Evolutionary conservation across 2,113 vertebrate species (phyloP), one percentile per base, ranked within the genome.

Genomic region (Anarhynchus alexandrinus): DNA sequence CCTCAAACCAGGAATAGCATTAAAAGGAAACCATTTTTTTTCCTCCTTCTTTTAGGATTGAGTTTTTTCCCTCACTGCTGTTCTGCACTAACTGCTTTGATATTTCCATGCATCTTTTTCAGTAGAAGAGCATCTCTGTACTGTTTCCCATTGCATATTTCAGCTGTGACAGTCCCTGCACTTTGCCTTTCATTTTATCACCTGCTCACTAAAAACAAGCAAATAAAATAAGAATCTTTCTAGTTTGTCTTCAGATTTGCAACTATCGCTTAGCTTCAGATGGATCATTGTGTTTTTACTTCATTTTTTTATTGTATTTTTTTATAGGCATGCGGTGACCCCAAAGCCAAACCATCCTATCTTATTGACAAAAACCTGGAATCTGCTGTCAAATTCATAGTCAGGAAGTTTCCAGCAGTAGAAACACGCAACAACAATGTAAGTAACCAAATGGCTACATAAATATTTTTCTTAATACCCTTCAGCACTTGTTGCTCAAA

Each of bases 341-440:
- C 99, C 91, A 99, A 99, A 98, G 99, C 99, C 91, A 99, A 99
- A 97, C 99, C 99, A 90, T 99, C 99, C 43, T 99, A 99, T 96
- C 99, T 99, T 91, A 99, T 99, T 43, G 99, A 99, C 97, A 99
- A 99, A 98, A 99, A 99, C 97, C 96, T 99, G 97, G 99, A 99
- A 97, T 99, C 99, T 62, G 99, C 99, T 22, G 99, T 99, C 97
- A 99, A 99, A 98, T 99, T 99, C 97, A 99, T 99, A 93, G 99
- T 99, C 97, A 98, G 99, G 96, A 99, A 99, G 97, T 99, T 99
- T 74, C 99, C 99, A 49, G 99, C 99, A 49, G 99, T 99, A 94
- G 99, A 99, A 98, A 99, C 99, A 1, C 99, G 99, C 66, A 99
- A 99, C 97, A 99, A 99, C 97, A 99, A 99, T 55, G 99, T 99